These are phyloP conservation scores for Hippocampus kuda DNA, from an alignment of 2,797 vertebrate genomes.

Conservation along the genomic window DNA sequence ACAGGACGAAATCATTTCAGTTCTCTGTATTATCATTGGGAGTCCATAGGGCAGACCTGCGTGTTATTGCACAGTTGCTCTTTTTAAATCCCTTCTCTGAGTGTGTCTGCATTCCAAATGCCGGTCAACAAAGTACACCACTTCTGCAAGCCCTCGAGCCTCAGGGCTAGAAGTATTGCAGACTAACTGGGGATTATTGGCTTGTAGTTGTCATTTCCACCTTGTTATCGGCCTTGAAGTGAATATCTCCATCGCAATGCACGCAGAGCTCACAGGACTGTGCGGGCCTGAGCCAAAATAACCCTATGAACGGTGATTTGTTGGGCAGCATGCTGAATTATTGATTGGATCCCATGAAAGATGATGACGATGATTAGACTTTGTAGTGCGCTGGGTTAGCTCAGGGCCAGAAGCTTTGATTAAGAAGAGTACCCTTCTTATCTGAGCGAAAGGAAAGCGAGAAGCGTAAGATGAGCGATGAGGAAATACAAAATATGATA, in stretches of 20 bases:
- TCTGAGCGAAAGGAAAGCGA: slow-evolving; percentile 11
- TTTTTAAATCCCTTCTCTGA: slow-evolving; percentile 55
- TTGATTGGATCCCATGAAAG: slow-evolving; percentile 51
- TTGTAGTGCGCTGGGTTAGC: slow-evolving; percentile 41
- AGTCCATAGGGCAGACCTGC: slow-evolving; percentile 36
- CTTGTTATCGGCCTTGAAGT: slow-evolving; percentile 52
- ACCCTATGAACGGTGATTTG: slow-evolving; percentile 38
- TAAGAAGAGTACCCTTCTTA: slow-evolving; percentile 32
- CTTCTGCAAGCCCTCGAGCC: slow-evolving; percentile 46
- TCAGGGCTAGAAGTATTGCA: slow-evolving; percentile 44
- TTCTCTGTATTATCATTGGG: slow-evolving; percentile 37
- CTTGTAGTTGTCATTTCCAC: slow-evolving; percentile 55
- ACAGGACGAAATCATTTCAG: slow-evolving; percentile 27
- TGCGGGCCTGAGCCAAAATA: slow-evolving; percentile 21
- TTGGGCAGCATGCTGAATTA: slow-evolving; percentile 48
- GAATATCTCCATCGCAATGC: slow-evolving; percentile 42
- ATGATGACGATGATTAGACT: slow-evolving; percentile 45
- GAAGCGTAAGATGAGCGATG: slow-evolving; percentile 5
- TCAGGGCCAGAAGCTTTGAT: slow-evolving; percentile 42
- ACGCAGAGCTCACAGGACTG: slow-evolving; percentile 32
- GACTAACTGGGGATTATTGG: slow-evolving; percentile 59
- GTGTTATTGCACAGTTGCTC: slow-evolving; percentile 54
- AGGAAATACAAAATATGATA: slow-evolving; percentile 13
- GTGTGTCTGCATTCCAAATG: slow-evolving; percentile 57
- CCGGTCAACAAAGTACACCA: slow-evolving; percentile 47